These are phyloP conservation scores for Valencia hispanica DNA, from an alignment of 2,797 vertebrate species.

Conservation along the genomic window DNA sequence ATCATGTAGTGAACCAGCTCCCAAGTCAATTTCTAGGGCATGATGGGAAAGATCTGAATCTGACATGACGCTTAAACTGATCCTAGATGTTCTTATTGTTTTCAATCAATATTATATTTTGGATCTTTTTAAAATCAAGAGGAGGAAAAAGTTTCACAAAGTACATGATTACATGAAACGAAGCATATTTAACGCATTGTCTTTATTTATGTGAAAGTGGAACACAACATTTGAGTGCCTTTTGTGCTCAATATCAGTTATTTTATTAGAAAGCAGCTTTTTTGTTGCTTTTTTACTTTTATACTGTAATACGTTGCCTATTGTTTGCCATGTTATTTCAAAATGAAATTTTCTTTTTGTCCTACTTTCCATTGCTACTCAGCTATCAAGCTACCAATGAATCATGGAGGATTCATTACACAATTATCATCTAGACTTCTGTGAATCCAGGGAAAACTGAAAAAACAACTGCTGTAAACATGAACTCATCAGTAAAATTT, in stretches of 20 bases:
- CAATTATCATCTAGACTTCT: constrained; percentile 35
- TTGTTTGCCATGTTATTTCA: constrained; percentile 64
- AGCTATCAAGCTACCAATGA: constrained; percentile 26
- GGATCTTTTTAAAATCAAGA: constrained; percentile 41
- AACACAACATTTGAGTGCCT: constrained; percentile 86
- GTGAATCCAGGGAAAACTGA: constrained; percentile 32
- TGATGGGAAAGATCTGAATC: constrained; percentile 31
- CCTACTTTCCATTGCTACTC: constrained; percentile 45
- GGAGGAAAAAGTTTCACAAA: constrained; percentile 44
- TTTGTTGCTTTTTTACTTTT: constrained; percentile 73
- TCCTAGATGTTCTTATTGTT: constrained; percentile 16
- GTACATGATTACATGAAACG: constrained; percentile 58
- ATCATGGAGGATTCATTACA: constrained; percentile 32
- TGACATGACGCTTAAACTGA: constrained; percentile 21
- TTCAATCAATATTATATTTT: constrained; percentile 36
- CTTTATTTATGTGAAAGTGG: constrained; percentile 58
- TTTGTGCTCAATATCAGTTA: constrained; percentile 84
- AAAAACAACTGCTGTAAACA: constrained; percentile 66
- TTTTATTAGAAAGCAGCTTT: constrained; percentile 76
- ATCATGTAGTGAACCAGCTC: constrained; percentile 15
- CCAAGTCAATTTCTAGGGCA: constrained; percentile 15
- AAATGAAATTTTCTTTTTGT: constrained; percentile 59
- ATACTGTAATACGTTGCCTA: constrained; percentile 60
- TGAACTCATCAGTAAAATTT: constrained; percentile 46
- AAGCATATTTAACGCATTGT: constrained; percentile 61